Evolutionary conservation across 2,888 invertebrate genomes (phyloP), one percentile per base, ranked within the genome.

Genomic region (Lottia gigantea): DNA sequence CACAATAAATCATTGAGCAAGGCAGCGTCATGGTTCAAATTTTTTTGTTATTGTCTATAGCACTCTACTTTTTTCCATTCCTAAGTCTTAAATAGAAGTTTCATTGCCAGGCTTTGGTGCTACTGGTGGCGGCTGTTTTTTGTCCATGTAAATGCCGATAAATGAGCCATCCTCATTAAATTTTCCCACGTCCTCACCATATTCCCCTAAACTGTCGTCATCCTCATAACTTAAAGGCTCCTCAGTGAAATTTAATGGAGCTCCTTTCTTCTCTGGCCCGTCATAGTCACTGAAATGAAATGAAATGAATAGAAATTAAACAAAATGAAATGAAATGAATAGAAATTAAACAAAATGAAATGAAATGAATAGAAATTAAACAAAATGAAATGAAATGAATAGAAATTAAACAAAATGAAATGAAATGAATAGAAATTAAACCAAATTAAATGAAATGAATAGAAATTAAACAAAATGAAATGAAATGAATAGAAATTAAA

Each of bases 211-310:
- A 55, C 55, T 55, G 55, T 55, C 55, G 3, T 55, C 55, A n/a
- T 55, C 55, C 19, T 55, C 55, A 16, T 55, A 55, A 55, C 55
- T 55, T 55, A 55, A 55, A 55, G 55, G 55, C 19, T 55, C 55
- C 19, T 55, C 55, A 6, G 55, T 55, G 55, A 55, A 55, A 19
- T 55, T n/a, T 55, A 55, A 55, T 55, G 55, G 55, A 55, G 55
- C 12, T 55, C 55, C 55, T 19, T 55, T 55, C 55, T 55, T 55
- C 19, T 55, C 55, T 19, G 19, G n/a, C 8, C 55, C 55, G 15
- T 55, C 19, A 55, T 55, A n/a, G 15, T 55, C 55, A 55, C 55
- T 55, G 31, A 31, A 31, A 31, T 31, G 31, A 31, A 31, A 31
- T 4, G 31, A 31, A 31, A 31, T 19, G n/a, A 55, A 12, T 47